phyloP scores from a whole-genome alignment of 2,113 vertebrate genomes.

The Sclerurus mexicanus region DNA sequence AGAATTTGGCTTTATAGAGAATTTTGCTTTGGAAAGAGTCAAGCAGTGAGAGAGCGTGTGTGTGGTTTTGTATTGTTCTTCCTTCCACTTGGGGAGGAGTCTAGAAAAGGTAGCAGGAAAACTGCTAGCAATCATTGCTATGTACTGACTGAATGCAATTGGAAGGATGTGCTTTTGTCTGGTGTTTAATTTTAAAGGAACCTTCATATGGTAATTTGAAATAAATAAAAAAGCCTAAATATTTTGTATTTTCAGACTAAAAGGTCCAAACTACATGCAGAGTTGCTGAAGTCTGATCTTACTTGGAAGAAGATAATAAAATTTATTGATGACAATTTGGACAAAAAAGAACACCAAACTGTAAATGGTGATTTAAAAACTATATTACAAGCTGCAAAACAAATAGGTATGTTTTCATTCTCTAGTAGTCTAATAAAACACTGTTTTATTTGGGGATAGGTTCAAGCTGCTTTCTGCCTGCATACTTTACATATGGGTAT shows the following conservation, averaged over 20 bases:
- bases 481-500: background rate
- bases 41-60: background rate
- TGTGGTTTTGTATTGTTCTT: background rate
- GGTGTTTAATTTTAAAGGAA: background rate
- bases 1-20: background rate
- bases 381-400: conserved; percentile 88
- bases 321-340: conserved; percentile 86
- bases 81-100: background rate
- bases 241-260: conserved; percentile 79
- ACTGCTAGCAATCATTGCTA: background rate
- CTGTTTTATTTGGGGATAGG: background rate
- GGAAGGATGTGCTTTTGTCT: background rate
- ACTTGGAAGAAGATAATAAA: conserved; percentile 91
- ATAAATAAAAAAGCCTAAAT: background rate
- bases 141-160: background rate
- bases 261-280: conserved; percentile 84
- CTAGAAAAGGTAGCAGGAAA: background rate
- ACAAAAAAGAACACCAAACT: conserved; percentile 80
- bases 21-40: background rate
- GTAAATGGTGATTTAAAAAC: conserved; percentile 85
- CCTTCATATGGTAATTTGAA: background rate
- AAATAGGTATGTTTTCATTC: conserved; percentile 84
- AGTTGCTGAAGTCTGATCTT: conserved; percentile 81
- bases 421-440: background rate
- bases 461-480: background rate